Evolutionary conservation across 2,888 invertebrate species (phyloP).

Genomic region (Drosophila engyochracea): DNA sequence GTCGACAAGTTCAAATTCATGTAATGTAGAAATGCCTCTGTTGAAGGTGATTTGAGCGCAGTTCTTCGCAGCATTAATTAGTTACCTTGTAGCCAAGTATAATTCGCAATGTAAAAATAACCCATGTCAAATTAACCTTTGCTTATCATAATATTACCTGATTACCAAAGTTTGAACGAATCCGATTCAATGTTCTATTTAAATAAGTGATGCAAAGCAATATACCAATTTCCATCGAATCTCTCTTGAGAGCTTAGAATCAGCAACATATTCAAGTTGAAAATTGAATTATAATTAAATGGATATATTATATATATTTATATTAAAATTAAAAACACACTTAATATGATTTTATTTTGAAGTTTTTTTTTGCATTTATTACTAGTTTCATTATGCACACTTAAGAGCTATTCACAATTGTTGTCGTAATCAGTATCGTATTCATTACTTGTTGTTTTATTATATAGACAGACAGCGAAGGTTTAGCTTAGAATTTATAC

Average conservation of each 20-base stretch:
- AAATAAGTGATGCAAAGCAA: not conserved
- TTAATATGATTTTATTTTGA: slow-evolving; percentile 32
- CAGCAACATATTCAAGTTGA: not conserved
- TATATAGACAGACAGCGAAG: slow-evolving; percentile 61
- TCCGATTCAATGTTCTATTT: not conserved
- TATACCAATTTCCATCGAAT: not conserved
- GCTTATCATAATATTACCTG: not conserved
- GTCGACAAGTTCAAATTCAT: not conserved
- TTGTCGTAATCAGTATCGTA: slow-evolving; percentile 60
- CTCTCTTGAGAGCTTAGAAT: not conserved
- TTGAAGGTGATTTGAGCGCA: not conserved
- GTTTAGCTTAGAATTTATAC: slow-evolving; percentile 58
- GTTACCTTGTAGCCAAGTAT: not conserved
- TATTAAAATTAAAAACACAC: slow-evolving; percentile 13
- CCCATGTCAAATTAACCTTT: not conserved
- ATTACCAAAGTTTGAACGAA: not conserved
- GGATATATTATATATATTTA: not conserved
- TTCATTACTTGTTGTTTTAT: slow-evolving; percentile 29
- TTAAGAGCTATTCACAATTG: slow-evolving; percentile 75
- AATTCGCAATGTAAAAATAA: not conserved
- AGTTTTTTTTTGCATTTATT: slow-evolving; percentile 55
- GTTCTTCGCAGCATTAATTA: not conserved
- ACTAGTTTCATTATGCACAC: slow-evolving; percentile 74
- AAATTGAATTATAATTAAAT: not conserved
- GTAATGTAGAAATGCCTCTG: not conserved